Base-by-base conservation (phyloP, 1,140 invertebrate genomes). In the Lineus longissimus region DNA sequence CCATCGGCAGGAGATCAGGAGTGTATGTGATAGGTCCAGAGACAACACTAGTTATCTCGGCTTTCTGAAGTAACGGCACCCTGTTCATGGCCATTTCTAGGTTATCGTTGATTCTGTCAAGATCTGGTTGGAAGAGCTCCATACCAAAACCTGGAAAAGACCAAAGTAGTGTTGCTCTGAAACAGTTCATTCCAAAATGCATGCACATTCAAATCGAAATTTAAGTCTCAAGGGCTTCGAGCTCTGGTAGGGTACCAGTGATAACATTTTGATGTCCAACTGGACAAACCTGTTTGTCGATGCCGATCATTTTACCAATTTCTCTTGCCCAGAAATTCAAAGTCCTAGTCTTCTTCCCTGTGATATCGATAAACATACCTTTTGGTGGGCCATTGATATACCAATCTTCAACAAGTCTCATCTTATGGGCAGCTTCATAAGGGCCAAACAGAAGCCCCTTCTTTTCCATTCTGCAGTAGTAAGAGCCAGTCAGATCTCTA, bases 401-500 rank as follows among this genome's bases (percentile, higher is more conserved):
- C 83, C 83, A 84, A 47, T 84, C 78, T 22, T 80, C 73, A 51
- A 77, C 67, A 19, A 82, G 65, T 54, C 73, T 71, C 74, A 84
- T 81, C 6, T 75, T 76, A 0, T 78, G 59, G 22, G 36, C 40
- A 4, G 64, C 57, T 68, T 84, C 83, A 67, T 84, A 84, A 1
- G 82, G 82, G 7, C 83, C 83, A 40, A 83, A 68, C 22, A 84
- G 69, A 9, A 84, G 71, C 0, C 79, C 79, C 45, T 75, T 71
- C 15, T 76, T 69, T 64, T 82, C 81, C 62, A 80, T 72, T 4
- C 83, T 67, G 19, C 83, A 30, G 67, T 84, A 84, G 65, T 79
- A 83, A 1, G 82, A 84, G 7, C 76, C 79, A 55, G 84, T 81
- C 22, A 84, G 64, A 65, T 84, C 81, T 22, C 83, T 65, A n/a